phyloP scores from a whole-genome alignment of 2,113 vertebrate genomes.

The Morone chrysops region DNA sequence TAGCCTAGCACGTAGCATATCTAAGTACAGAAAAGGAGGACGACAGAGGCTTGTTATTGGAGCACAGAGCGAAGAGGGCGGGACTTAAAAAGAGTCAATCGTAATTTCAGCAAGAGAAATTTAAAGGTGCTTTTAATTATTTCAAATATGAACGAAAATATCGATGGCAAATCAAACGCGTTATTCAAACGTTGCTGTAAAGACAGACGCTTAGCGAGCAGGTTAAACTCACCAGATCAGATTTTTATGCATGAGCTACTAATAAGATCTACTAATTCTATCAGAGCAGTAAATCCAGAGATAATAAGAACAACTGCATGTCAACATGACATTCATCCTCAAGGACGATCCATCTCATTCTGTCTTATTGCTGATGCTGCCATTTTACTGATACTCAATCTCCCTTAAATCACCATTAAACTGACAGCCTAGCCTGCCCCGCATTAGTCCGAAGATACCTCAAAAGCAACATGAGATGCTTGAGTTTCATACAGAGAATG shows the following conservation, averaged over 20 bases:
- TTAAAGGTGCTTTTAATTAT: too few species aligned
- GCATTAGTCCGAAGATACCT: not conserved
- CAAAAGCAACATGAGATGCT: not conserved
- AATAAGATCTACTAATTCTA: not conserved
- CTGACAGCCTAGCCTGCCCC: not conserved
- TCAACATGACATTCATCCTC: not conserved
- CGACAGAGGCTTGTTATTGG: too few species aligned
- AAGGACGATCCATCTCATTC: not conserved
- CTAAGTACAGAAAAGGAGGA: too few species aligned
- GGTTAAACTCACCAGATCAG: too few species aligned
- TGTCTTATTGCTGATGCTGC: constrained; percentile 7
- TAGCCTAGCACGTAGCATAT: too few species aligned
- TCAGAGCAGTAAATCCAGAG: constrained; percentile 3
- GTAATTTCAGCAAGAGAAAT: too few species aligned
- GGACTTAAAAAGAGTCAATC: too few species aligned
- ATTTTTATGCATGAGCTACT: constrained; percentile 3
- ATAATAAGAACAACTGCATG: constrained; percentile 12
- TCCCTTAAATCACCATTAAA: not conserved
- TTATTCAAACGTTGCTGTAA: too few species aligned
- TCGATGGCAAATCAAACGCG: too few species aligned
- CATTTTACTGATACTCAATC: not conserved
- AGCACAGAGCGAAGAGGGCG: too few species aligned
- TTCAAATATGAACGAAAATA: too few species aligned
- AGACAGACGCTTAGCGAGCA: too few species aligned
- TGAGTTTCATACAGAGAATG: not conserved